These are phyloP conservation scores for Mesorhabditis spiculigera DNA, from an alignment of 2,888 invertebrate species.

Conservation along the genomic window DNA sequence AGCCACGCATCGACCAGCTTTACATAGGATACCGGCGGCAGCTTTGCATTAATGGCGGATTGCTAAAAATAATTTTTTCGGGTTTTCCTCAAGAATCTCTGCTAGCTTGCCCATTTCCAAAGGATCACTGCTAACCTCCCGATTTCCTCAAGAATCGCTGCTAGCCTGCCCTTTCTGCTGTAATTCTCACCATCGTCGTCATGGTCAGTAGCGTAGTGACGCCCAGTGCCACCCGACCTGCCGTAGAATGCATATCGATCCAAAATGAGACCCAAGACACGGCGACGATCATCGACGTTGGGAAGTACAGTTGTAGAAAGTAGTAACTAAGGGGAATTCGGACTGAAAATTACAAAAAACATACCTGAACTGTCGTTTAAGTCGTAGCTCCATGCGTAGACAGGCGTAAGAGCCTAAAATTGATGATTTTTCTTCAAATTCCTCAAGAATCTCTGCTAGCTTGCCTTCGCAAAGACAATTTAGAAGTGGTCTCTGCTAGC, in stretches of 20 bases:
- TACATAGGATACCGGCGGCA: slow-evolving; percentile 73
- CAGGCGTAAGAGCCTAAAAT: slow-evolving; percentile 75
- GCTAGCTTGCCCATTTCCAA: too few relatives aligned
- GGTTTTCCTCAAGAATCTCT: too few relatives aligned
- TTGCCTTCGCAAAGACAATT: too few relatives aligned
- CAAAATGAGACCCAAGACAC: slow-evolving; percentile 60
- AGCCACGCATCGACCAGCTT: slow-evolving; percentile 66
- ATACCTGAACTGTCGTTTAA: slow-evolving; percentile 82
- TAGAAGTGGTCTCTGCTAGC: too few relatives aligned
- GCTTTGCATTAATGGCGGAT: slow-evolving; percentile 55
- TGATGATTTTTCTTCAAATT: neutral
- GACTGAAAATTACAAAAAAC: neutral
- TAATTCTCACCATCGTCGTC: slow-evolving; percentile 49
- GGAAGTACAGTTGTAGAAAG: slow-evolving; percentile 97
- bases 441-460: neutral
- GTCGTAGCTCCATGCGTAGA: slow-evolving; percentile 87
- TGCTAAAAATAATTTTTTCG: slow-evolving; percentile 29
- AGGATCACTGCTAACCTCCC: too few relatives aligned
- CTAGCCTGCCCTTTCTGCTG: neutral
- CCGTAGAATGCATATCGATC: slow-evolving; percentile 54
- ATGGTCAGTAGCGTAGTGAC: slow-evolving; percentile 71
- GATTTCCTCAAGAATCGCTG: too few relatives aligned
- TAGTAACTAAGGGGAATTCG: slow-evolving; percentile 73
- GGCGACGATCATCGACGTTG: slow-evolving; percentile 73
- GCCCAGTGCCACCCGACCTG: slow-evolving; percentile 67